Evolutionary conservation across 2,888 invertebrate species (phyloP).

Genomic region (Tachina fera): DNA sequence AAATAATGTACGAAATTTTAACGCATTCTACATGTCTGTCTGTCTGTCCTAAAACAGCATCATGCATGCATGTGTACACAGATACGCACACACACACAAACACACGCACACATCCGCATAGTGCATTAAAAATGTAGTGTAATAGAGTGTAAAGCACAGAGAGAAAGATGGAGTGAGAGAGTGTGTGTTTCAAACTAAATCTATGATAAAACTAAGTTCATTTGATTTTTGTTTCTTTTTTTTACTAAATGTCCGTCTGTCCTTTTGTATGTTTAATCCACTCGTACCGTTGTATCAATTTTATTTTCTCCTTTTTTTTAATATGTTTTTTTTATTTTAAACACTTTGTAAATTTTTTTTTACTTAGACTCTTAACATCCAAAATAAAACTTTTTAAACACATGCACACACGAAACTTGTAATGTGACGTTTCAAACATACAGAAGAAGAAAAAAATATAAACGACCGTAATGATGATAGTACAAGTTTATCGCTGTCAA

Average conservation of each 20-base stretch:
- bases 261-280: constrained; percentile 47
- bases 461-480: constrained; percentile 55
- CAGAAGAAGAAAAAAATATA: constrained; percentile 28
- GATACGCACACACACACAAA: neutral
- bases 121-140: constrained; percentile 9
- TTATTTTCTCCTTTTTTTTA: neutral
- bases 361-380: constrained; percentile 22
- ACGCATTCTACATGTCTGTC: constrained; percentile 50
- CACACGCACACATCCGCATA: neutral
- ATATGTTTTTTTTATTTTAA: constrained; percentile 31
- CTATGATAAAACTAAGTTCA: constrained; percentile 2
- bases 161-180: neutral
- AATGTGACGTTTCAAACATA: constrained; percentile 60
- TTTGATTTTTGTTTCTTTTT: constrained; percentile 26
- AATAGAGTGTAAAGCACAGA: neutral
- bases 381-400: constrained; percentile 37
- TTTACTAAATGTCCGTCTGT: constrained; percentile 24
- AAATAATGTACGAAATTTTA: constrained; percentile 61
- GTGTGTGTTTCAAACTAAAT: constrained; percentile 13
- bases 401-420: constrained; percentile 58
- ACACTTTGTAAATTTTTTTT: constrained; percentile 34
- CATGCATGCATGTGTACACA: constrained; percentile 24
- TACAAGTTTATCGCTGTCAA: constrained; percentile 67
- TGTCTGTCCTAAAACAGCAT: constrained; percentile 37
- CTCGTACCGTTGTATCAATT: constrained; percentile 55